Base-by-base conservation (phyloP, 2,888 invertebrate genomes). In the Thymelicus sylvestris region DNA sequence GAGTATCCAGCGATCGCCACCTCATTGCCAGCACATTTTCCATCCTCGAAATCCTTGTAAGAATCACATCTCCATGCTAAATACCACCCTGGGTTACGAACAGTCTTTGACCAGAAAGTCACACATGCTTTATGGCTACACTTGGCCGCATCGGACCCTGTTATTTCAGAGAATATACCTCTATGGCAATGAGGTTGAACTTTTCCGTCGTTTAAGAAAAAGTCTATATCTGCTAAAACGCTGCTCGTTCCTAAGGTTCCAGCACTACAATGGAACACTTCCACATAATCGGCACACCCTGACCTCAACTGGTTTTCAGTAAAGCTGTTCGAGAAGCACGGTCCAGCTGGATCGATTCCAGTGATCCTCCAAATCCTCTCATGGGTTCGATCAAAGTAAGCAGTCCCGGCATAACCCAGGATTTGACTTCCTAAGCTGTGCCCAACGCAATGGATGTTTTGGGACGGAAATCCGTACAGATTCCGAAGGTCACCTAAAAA, bases 191-290 rank as follows among this genome's bases (percentile, higher is more conserved):
- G 89, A 0, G 95, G 95, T 77, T 96, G 95, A 10, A 91, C 87
- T 52, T 81, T 83, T 0, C 95, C 95, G 8, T 90, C 94, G 74
- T 95, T 95, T 10, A 95, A 93, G 83, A 95, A 95, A 83, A 95
- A 95, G 77, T 95, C 95, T 0, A 90, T 89, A 73, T 95, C 95
- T 38, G 94, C 95, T 24, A 95, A 77, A 0, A 94, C 92, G 41
- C 90, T 85, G 0, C 89, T 92, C 0, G 94, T 93, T 1, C 94
- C 95, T 12, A 95, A 81, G 0, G 91, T 91, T 4, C 95, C 95
- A 57, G 93, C 94, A 74, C 95, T 95, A 7, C 95, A 95, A 80
- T 96, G 95, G 74, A 95, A 92, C 0, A 94, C 92, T 81, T 95
- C 95, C 0, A 95, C 95, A 77, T 95, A 95, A 6, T 89, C 83